Percentiles rank a stretch among this genome's conserved stretches.
Evolutionary conservation across 2,797 vertebrate species (phyloP).

Genomic region (Chromobotia macracanthus): DNA sequence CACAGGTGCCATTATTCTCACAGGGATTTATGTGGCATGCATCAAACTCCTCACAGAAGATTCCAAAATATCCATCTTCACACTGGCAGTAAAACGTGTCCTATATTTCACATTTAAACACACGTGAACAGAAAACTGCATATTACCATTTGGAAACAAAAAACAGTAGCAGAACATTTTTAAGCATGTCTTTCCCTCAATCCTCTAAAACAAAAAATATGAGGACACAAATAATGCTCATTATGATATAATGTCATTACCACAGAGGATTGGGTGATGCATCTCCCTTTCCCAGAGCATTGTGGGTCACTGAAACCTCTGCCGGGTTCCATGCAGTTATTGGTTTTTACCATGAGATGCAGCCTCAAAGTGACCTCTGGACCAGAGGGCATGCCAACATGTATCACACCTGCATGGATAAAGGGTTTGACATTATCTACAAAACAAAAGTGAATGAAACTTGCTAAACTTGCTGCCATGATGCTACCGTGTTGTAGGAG

Average conservation of each 20-base stretch:
- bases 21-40: conserved; percentile 89
- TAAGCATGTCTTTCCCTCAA: neutral
- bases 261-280: conserved; percentile 86
- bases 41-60: conserved; percentile 92
- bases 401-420: conserved; percentile 76
- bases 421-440: neutral
- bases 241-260: conserved; percentile 73
- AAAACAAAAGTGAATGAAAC: no score
- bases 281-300: conserved; percentile 91
- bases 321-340: conserved; percentile 83
- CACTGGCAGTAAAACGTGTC: conserved; percentile 91
- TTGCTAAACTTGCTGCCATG: no score
- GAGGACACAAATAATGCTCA: neutral
- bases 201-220: neutral
- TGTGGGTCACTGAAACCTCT: conserved; percentile 78
- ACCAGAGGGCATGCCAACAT: conserved; percentile 67
- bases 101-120: conserved; percentile 67
- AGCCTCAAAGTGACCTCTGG: conserved; percentile 89
- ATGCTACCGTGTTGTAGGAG: no score
- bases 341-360: conserved; percentile 89
- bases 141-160: neutral
- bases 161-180: neutral
- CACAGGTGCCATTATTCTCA: conserved; percentile 87
- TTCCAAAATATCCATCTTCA: conserved; percentile 83
- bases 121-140: neutral